Evolutionary conservation across 2,888 invertebrate species (phyloP).

Genomic region (Acanthosepion pharaonis): DNA sequence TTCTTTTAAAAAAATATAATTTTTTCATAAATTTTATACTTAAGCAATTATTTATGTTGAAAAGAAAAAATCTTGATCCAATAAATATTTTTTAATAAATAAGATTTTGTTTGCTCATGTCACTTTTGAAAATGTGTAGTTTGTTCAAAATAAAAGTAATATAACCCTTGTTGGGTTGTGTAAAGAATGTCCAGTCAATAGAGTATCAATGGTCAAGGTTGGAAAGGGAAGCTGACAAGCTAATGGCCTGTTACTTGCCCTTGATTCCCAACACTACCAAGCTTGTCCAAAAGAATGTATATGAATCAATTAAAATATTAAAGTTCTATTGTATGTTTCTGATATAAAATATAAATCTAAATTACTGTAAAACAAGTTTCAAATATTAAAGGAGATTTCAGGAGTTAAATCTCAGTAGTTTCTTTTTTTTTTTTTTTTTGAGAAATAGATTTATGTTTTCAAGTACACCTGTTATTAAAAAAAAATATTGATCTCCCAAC

Average conservation of each 20-base stretch:
- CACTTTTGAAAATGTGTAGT: background rate
- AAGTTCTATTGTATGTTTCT: background rate
- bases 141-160: background rate
- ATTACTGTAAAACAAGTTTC: background rate
- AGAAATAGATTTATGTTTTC: background rate
- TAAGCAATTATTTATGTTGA: background rate
- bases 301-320: background rate
- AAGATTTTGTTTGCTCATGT: background rate
- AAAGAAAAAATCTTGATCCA: background rate
- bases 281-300: background rate
- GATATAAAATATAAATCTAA: background rate
- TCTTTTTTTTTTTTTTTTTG: background rate
- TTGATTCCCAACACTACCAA: background rate
- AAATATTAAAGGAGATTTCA: background rate
- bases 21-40: background rate
- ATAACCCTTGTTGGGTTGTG: background rate
- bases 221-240: background rate
- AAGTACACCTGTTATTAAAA: background rate
- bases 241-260: background rate
- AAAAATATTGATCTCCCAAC: background rate
- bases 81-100: background rate
- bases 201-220: background rate
- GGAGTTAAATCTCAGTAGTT: background rate
- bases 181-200: background rate
- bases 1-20: slow-evolving; percentile 1